Base-by-base conservation (phyloP, 2,797 vertebrate species). In the Steatocranus sp. region DNA sequence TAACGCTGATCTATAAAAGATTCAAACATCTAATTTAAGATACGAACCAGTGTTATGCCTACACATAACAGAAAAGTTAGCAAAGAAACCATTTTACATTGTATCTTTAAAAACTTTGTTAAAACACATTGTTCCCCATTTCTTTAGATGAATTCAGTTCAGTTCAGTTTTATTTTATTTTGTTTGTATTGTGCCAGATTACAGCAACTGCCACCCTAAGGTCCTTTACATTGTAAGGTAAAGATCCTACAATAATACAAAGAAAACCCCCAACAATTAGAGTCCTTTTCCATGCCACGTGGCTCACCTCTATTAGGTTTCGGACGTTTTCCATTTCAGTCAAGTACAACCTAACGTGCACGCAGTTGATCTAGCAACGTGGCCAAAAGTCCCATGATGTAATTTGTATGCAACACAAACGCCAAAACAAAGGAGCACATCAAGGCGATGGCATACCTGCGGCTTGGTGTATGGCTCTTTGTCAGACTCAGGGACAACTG, bases 331-430 rank as follows among this genome's bases (percentile, higher is more conserved):
- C 56, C 56, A 61, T 61, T 34, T 61, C 56, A 36, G 11, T 61
- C 10, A 34, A 61, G 25, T 34, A 2, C 56, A 61, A 34, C 30
- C 30, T 34, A 61, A 61, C 18, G 18, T n/a, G 56, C 10, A 12
- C 1, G 1, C 32, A n/a, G 56, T n/a, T 61, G 56, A 5, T 61
- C 3, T 0, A 61, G 32, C 30, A 61, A 61, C 0, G 3, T 61
- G 32, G 32, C 30, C 11, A n/a, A 36, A 36, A 61, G 56, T 61
- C 56, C 56, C 56, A 36, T 61, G 18, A 36, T 61, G 32, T 61
- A 34, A 36, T 36, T 61, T 12, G 30, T 36, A 61, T 61, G 56
- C 11, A 34, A 20, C 56, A 61, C 32, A 12, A 61, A 61, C 0
- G 4, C 18, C 30, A 61, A 30, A 61, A 36, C 56, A 61, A 61